These are phyloP conservation scores for Takifugu flavidus DNA, from an alignment of 2,113 vertebrate species.

Conservation along the genomic window DNA sequence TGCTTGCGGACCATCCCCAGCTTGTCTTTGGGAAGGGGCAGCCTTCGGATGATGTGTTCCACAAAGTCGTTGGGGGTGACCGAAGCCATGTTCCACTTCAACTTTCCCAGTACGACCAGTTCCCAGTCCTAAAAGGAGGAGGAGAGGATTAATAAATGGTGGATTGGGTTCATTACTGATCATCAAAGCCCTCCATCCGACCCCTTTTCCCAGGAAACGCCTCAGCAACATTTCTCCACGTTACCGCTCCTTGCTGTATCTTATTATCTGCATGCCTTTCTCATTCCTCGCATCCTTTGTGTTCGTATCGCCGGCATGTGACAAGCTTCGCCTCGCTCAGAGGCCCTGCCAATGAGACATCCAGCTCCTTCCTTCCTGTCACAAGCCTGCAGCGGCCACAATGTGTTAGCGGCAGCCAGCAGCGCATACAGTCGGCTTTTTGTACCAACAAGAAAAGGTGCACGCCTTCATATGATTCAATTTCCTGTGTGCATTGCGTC, in stretches of 20 bases:
- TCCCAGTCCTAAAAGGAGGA: constrained; percentile 85
- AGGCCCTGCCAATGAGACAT: constrained; percentile 61
- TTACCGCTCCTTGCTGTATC: constrained; percentile 59
- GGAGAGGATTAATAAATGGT: neutral
- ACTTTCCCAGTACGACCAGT: constrained; percentile 90
- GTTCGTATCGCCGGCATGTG: constrained; percentile 60
- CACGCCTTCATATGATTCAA: constrained; percentile 15
- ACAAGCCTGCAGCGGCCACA: constrained; percentile 56
- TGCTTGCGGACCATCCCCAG: constrained; percentile 89
- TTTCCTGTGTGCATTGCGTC: constrained; percentile 20
- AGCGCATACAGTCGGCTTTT: constrained; percentile 25
- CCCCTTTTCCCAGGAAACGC: constrained; percentile 53
- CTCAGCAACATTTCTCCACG: constrained; percentile 57
- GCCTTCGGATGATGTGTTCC: constrained; percentile 89
- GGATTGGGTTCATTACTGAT: constrained; percentile 14
- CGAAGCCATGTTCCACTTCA: constrained; percentile 97
- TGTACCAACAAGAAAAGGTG: constrained; percentile 24
- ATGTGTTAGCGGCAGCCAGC: constrained; percentile 38
- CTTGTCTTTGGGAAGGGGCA: constrained; percentile 88
- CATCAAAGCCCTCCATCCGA: constrained; percentile 45
- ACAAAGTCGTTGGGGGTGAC: constrained; percentile 94
- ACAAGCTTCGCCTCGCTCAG: constrained; percentile 54
- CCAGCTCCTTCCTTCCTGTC: constrained; percentile 68
- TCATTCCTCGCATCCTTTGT: constrained; percentile 70
- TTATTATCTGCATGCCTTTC: constrained; percentile 71